Conservation (phyloP, 2,797 vertebrate species). For the Prionace glauca region DNA sequence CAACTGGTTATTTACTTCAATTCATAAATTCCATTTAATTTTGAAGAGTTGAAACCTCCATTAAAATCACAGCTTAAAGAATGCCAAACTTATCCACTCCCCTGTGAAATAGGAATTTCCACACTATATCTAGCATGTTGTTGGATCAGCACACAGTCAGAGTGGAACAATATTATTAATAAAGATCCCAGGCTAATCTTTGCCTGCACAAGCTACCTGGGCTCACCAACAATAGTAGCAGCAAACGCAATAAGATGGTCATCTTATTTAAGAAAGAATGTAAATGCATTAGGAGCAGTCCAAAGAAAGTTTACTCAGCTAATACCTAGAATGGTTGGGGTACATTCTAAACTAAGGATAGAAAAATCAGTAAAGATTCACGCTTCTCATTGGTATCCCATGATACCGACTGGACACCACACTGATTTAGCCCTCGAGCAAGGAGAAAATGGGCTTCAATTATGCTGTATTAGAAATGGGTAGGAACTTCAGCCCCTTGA, state of each 20-base stretch:
- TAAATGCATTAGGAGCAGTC: no score
- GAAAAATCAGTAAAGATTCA: not conserved
- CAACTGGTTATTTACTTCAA: not conserved
- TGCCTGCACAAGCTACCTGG: not conserved
- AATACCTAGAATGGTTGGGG: no score
- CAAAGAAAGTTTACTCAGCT: no score
- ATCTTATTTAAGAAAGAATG: no score
- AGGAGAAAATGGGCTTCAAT: not conserved
- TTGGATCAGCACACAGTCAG: not conserved
- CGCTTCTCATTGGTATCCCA: not conserved
- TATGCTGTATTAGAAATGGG: not conserved
- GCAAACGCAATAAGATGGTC: not conserved
- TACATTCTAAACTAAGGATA: no score
- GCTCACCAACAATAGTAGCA: not conserved
- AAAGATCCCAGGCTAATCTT: not conserved
- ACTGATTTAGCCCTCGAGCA: not conserved
- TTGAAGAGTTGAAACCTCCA: not conserved
- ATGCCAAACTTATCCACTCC: not conserved
- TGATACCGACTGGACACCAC: not conserved
- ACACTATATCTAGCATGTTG: not conserved
- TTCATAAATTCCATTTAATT: slow-evolving; percentile 3
- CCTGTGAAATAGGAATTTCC: not conserved
- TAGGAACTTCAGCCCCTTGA: not conserved
- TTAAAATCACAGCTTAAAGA: not conserved
- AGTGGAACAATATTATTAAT: not conserved